Evolutionary conservation across 2,888 invertebrate species (phyloP), one percentile per base, ranked within the genome.

Genomic region (Cactoblastis cactorum): DNA sequence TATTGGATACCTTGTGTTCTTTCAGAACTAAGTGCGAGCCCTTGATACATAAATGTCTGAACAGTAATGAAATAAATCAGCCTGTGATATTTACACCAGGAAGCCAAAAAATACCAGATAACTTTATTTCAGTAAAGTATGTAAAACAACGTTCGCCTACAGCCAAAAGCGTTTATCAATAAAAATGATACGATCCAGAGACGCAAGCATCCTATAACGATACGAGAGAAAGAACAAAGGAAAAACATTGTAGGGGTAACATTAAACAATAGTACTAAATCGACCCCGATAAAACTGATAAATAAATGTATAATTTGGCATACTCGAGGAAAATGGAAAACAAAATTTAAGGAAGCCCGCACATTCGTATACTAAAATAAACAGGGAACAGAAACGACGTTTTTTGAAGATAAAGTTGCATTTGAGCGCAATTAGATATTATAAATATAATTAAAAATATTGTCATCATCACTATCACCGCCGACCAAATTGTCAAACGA

Each of bases 241-340:
- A 24, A 48, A 37, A 17, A 17, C 12, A 37, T 48, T 17, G 22
- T 4, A 14, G 24, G 45, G 28, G 47, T 28, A 37, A 37, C 37
- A 48, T 47, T 47, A 14, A 48, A 37, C 28, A 38, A 24, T 48
- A 48, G 47, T 38, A 38, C 47, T 48, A 37, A 48, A 48, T 38
- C 47, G 47, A 28, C 37, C 15, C 28, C 37, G 47, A 48, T 37
- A 48, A 48, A 48, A 48, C 47, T 48, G 47, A 37, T 48, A 48
- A 48, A 38, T 48, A 37, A 24, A 48, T 37, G 47, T 48, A 48
- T 48, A 48, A 48, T 48, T 48, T 22, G 37, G 47, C 47, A 48
- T 43, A 37, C 37, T 38, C 47, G 28, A 19, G 41, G 41, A 49
- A 41, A 49, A 49, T 41, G 33, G 33, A 49, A n/a, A 49, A 49